Base-by-base conservation (phyloP, 2,113 vertebrate genomes). In the Labeo catla region DNA sequence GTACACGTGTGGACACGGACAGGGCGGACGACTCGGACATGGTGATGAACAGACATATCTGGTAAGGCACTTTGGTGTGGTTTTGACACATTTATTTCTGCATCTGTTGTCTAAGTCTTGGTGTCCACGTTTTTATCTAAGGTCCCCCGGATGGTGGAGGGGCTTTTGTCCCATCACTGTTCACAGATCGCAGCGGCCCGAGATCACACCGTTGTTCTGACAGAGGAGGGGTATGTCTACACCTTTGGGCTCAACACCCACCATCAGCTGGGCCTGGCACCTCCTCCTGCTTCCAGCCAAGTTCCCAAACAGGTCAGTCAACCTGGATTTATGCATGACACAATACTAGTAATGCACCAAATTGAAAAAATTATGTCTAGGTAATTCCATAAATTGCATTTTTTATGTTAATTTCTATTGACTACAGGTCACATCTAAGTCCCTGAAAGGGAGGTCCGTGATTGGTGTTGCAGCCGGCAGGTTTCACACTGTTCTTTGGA, bases 401-500 rank as follows among this genome's bases (percentile, higher is more conserved):
- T 73, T 54, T 50, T 13, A 28, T 39, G 54, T 45, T 8, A n/a
- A 86, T 59, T 54, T 34, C 54, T 84, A 2, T 82, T 84, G 76
- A 45, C n/a, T 8, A 54, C 82, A 99, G 97, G 95, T 99, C 91
- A 97, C 97, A 89, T 96, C 95, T 91, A 99, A 98, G 94, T 94
- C 91, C 66, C 94, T 99, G 84, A 99, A 97, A 95, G 98, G 97
- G 84, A 96, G 95, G 91, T 93, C 91, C 43, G 93, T 99, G 90
- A 94, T 96, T 93, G 98, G 98, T 89, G 96, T 99, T 86, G 97
- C 98, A 88, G 97, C 97, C 85, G 98, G 97, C 91, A 96, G 96
- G 91, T 99, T 99, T 92, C 98, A 99, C 90, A 99, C 98, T 3
- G 97, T 98, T 87, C 93, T 99, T 2, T 99, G 98, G 97, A 98